Evolutionary conservation across 2,113 vertebrate species (phyloP).

Genomic region (Amphiprion ocellaris): DNA sequence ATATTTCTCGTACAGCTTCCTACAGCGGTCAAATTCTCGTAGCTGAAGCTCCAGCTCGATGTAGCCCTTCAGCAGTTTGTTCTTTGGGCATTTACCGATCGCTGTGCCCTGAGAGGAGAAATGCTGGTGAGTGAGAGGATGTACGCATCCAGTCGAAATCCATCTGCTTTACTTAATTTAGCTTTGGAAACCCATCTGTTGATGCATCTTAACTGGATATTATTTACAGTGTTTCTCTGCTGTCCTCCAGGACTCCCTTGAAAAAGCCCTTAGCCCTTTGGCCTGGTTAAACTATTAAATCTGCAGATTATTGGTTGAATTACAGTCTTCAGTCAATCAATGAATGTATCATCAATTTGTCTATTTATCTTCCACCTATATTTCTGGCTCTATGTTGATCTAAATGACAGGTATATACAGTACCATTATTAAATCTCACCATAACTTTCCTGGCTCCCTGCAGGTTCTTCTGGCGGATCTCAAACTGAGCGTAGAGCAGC

Average conservation of each 20-base stretch:
- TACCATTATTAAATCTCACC: slow-evolving; percentile 82
- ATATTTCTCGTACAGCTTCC: slow-evolving; percentile 98
- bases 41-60: slow-evolving; percentile 96
- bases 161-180: too few relatives aligned
- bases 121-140: not conserved
- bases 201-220: too few relatives aligned
- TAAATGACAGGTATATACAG: not conserved
- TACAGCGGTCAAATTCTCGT: slow-evolving; percentile 96
- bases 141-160: too few relatives aligned
- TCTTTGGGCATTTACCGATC: slow-evolving; percentile 97
- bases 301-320: too few relatives aligned
- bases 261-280: too few relatives aligned
- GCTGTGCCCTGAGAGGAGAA: slow-evolving; percentile 86
- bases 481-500: slow-evolving; percentile 94
- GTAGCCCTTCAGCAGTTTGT: slow-evolving; percentile 98
- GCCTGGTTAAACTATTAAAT: too few relatives aligned
- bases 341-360: too few relatives aligned
- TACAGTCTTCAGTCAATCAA: too few relatives aligned
- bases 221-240: too few relatives aligned
- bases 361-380: not conserved
- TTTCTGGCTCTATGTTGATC: not conserved
- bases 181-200: too few relatives aligned
- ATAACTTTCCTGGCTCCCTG: slow-evolving; percentile 90
- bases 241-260: too few relatives aligned
- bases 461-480: slow-evolving; percentile 97